phyloP scores from a whole-genome alignment of 2,888 invertebrate genomes.

The Synanthedon tipuliformis region DNA sequence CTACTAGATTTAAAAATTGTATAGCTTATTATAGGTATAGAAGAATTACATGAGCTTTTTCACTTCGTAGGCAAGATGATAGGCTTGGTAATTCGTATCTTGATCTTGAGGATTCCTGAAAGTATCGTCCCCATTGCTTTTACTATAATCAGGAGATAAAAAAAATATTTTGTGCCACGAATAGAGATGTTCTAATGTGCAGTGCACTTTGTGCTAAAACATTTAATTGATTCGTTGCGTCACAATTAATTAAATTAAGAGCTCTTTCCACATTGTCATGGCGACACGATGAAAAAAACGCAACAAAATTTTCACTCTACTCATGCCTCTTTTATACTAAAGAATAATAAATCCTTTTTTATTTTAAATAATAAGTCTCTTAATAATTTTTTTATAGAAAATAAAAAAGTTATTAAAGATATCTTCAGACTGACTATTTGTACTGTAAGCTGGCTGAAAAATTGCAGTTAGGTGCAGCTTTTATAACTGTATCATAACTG shows the following conservation, averaged over 20 bases:
- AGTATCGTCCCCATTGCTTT: constrained; percentile 51
- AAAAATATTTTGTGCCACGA: neutral
- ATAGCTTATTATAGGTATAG: constrained; percentile 58
- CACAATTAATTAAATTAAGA: too few species aligned
- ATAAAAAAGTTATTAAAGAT: too few species aligned
- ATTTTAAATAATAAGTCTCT: neutral
- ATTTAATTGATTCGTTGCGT: constrained; percentile 11
- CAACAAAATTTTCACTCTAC: neutral
- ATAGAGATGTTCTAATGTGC: constrained; percentile 15
- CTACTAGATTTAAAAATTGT: constrained; percentile 38
- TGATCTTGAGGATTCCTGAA: constrained; percentile 88
- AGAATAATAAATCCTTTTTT: neutral
- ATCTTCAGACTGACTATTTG: too few species aligned
- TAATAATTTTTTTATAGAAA: too few species aligned
- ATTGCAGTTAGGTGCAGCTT: too few species aligned
- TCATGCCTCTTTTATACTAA: neutral
- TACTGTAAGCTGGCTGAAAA: too few species aligned
- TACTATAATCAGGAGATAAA: constrained; percentile 3
- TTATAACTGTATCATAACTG: too few species aligned
- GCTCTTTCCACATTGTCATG: too few species aligned
- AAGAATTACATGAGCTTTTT: constrained; percentile 98
- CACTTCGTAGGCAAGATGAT: constrained; percentile 99
- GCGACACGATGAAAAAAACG: too few species aligned
- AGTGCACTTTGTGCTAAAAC: constrained; percentile 28
- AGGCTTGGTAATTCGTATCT: constrained; percentile 96